Evolutionary conservation across 1,140 invertebrate species (phyloP).

Genomic region (Drosophila grimshawi): DNA sequence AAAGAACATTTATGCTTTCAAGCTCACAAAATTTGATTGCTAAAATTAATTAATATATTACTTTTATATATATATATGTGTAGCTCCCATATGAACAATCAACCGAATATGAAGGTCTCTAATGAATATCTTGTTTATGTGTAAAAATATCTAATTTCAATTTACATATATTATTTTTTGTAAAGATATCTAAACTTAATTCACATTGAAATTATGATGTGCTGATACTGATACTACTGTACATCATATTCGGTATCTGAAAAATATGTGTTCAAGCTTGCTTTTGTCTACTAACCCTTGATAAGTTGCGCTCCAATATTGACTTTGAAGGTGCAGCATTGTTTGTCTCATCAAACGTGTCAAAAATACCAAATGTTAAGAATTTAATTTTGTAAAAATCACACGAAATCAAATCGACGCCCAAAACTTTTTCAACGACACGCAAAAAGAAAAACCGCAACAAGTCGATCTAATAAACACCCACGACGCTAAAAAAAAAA

Average conservation of each 20-base stretch:
- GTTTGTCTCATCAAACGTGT: conserved; percentile 38
- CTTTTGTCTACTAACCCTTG: conserved; percentile 4
- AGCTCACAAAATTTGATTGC: too few species aligned
- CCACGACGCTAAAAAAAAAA: conserved; percentile 18
- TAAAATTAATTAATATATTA: background rate
- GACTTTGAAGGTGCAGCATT: conserved; percentile 8
- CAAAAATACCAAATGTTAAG: conserved; percentile 40
- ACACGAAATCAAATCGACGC: conserved; percentile 58
- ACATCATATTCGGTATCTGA: background rate
- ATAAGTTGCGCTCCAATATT: conserved; percentile 18
- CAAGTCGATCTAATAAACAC: conserved; percentile 74
- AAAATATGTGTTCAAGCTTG: background rate
- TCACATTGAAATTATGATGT: too few species aligned
- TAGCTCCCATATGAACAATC: too few species aligned
- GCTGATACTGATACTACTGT: background rate
- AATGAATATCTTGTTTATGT: too few species aligned
- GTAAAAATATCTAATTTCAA: too few species aligned
- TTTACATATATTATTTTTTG: too few species aligned
- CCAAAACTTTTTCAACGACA: conserved; percentile 30
- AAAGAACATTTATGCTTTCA: too few species aligned
- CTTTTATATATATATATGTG: background rate
- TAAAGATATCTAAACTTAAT: too few species aligned
- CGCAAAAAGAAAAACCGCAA: conserved; percentile 48
- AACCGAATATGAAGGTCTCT: too few species aligned
- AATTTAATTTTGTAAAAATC: conserved; percentile 70